A percentile compares a stretch with the other conserved stretches of the same genome.
phyloP scores from a whole-genome alignment of 1,140 invertebrate genomes.

The Lethrus apterus region DNA sequence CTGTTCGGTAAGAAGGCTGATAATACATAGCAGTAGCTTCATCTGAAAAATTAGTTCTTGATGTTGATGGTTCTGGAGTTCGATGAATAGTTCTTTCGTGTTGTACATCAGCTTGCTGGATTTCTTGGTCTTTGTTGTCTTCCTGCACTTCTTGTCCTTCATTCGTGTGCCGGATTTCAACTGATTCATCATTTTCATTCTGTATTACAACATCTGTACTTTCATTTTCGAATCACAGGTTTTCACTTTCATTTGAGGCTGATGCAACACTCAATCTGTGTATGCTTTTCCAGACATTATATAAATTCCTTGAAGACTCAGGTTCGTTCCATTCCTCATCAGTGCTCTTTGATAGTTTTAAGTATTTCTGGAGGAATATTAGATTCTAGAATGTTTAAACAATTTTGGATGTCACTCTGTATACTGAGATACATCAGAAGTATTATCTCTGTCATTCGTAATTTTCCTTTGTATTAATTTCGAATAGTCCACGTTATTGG shows the following conservation, averaged over 20 bases:
- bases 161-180: no score
- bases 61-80: not conserved
- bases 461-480: not conserved
- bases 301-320: constrained; percentile 2
- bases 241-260: not conserved
- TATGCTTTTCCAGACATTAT: constrained; percentile 1
- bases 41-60: no score
- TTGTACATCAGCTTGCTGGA: no score
- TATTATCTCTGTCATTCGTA: not conserved
- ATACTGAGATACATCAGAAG: not conserved
- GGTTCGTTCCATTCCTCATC: not conserved
- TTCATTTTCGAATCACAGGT: no score
- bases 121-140: not conserved
- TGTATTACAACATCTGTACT: no score
- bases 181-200: no score
- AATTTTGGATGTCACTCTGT: constrained; percentile 1
- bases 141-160: not conserved
- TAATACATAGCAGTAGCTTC: no score
- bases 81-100: no score
- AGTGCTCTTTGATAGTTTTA: not conserved
- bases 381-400: constrained; percentile 1
- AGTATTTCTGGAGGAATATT: not conserved
- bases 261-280: not conserved
- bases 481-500: not conserved
- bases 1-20: not conserved